Conservation (phyloP, 2,888 invertebrate species). For the Lasiommata megera region DNA sequence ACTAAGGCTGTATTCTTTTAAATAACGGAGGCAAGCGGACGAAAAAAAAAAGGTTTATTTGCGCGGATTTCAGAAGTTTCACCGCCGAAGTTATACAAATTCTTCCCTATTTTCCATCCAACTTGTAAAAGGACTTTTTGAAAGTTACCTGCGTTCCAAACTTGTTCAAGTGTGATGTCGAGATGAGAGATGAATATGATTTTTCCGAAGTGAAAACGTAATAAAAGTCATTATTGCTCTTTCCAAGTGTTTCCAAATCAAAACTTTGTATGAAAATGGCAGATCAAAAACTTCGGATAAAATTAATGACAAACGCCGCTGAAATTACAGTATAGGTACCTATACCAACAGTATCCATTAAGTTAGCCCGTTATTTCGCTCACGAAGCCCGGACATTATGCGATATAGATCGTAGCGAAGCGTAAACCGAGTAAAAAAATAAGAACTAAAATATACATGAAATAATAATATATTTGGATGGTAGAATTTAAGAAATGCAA, state of each 20-base stretch:
- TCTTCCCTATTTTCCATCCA: constrained; percentile 22
- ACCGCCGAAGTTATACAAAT: constrained; percentile 23
- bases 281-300: too few species aligned
- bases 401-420: too few species aligned
- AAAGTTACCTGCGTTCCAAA: constrained; percentile 14
- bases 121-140: constrained; percentile 25
- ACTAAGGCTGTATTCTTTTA: constrained; percentile 17
- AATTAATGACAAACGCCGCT: too few species aligned
- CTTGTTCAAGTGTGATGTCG: constrained; percentile 11
- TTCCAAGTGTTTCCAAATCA: too few species aligned
- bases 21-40: constrained; percentile 17
- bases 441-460: not conserved
- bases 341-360: too few species aligned
- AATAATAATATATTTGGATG: not conserved
- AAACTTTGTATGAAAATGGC: too few species aligned
- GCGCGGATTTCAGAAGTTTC: constrained; percentile 15
- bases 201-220: not conserved
- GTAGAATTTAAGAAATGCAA: constrained; percentile 13
- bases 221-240: not conserved
- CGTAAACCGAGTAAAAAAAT: too few species aligned
- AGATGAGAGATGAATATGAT: constrained; percentile 11
- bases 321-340: too few species aligned
- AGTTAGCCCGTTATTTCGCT: too few species aligned
- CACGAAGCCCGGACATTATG: too few species aligned
- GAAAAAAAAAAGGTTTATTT: constrained; percentile 21